Evolutionary conservation across 2,113 vertebrate genomes (phyloP).

Genomic region (Psilopsiagon aymara): DNA sequence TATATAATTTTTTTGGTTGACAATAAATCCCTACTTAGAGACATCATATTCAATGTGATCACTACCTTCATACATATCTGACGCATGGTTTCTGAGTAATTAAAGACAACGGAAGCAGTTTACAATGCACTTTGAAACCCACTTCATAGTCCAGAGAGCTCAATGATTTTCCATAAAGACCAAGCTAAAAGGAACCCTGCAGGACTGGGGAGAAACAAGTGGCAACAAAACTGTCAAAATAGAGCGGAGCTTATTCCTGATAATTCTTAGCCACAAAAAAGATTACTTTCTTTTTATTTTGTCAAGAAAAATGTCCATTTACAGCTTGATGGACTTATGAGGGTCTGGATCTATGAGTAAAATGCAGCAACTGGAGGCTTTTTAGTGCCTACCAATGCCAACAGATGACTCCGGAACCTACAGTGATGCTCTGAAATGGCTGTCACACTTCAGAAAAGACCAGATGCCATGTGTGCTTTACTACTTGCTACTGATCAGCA

Average conservation of each 20-base stretch:
- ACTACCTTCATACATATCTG: conserved; percentile 45
- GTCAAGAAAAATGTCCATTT: neutral
- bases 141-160: conserved; percentile 21
- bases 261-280: neutral
- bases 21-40: conserved; percentile 66
- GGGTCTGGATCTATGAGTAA: accelerated
- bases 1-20: conserved; percentile 56
- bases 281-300: neutral
- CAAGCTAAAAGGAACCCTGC: neutral
- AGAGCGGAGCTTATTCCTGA: neutral
- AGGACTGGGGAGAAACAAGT: neutral
- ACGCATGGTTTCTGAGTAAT: conserved; percentile 71
- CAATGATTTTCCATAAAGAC: conserved; percentile 4
- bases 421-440: neutral
- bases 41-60: neutral
- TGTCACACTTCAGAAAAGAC: neutral
- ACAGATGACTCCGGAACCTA: neutral
- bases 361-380: neutral
- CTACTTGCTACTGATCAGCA: neutral
- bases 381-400: neutral
- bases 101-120: conserved; percentile 66
- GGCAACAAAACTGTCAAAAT: neutral
- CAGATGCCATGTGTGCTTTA: neutral
- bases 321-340: neutral
- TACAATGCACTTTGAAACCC: conserved; percentile 55